A percentile compares a stretch with the other conserved stretches of the same genome.
phyloP scores from a whole-genome alignment of 1,140 invertebrate species.

The Solenopsis fugax region DNA sequence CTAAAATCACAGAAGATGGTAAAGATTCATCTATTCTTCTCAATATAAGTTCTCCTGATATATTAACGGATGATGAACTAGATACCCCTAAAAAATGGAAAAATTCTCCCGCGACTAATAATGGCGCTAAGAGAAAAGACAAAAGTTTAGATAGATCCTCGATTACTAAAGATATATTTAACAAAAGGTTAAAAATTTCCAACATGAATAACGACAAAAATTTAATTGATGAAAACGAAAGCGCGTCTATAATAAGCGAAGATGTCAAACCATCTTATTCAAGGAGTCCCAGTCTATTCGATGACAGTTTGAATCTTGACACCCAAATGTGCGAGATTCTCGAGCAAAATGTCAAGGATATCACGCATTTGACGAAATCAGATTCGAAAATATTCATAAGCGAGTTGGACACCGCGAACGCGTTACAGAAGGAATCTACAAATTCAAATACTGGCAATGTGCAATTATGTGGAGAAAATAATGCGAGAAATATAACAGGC shows the following conservation, averaged over 20 bases:
- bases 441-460: background rate
- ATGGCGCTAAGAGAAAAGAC: background rate
- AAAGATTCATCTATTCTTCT: conserved; percentile 25
- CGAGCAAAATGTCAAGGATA: conserved; percentile 82
- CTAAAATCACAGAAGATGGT: background rate
- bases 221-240: conserved; percentile 3
- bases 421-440: conserved; percentile 2
- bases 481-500: background rate
- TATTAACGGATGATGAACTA: conserved; percentile 32
- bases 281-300: conserved; percentile 82
- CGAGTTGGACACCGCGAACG: background rate
- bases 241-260: conserved; percentile 6
- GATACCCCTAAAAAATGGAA: background rate
- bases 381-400: conserved; percentile 57
- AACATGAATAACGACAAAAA: background rate
- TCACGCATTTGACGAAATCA: conserved; percentile 72
- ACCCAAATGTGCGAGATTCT: conserved; percentile 82
- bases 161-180: background rate
- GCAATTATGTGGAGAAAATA: background rate
- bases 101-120: background rate
- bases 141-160: background rate
- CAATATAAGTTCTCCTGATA: conserved; percentile 45
- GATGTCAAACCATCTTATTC: conserved; percentile 46
- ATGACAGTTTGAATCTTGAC: conserved; percentile 83
- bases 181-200: conserved; percentile 38